These are phyloP conservation scores for Lapara coniferarum DNA, from an alignment of 2,888 invertebrate species.

Conservation along the genomic window DNA sequence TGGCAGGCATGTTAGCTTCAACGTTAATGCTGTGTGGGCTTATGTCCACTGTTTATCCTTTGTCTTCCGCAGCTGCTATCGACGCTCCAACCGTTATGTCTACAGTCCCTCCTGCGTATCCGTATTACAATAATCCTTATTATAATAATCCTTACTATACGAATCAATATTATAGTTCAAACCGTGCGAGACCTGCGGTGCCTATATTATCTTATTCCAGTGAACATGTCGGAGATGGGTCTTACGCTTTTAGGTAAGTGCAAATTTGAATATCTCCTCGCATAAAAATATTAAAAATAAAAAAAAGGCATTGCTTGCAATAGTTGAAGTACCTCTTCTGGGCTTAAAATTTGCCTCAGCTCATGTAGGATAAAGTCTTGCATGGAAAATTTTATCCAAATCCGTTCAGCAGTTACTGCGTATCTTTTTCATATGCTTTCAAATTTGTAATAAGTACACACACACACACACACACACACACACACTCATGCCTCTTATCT, in stretches of 20 bases:
- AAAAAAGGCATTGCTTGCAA: too few species aligned
- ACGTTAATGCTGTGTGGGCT: conserved; percentile 40
- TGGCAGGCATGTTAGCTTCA: conserved; percentile 42
- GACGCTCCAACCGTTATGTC: conserved; percentile 37
- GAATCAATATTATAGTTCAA: conserved; percentile 54
- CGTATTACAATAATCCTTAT: conserved; percentile 53
- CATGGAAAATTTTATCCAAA: too few species aligned
- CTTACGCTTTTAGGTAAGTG: conserved; percentile 81
- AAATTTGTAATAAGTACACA: too few species aligned
- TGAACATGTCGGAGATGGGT: conserved; percentile 84
- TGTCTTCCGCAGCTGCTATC: conserved; percentile 39
- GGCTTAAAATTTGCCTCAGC: too few species aligned
- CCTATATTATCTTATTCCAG: conserved; percentile 82
- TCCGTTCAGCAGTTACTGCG: too few species aligned
- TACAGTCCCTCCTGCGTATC: conserved; percentile 35
- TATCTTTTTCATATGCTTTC: too few species aligned
- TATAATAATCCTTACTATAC: conserved; percentile 44
- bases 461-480: too few species aligned
- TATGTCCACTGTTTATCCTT: not conserved
- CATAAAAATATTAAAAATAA: too few species aligned
- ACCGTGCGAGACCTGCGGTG: conserved; percentile 59
- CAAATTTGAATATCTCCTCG: not conserved
- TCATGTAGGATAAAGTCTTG: too few species aligned
- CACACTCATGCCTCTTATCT: too few species aligned
- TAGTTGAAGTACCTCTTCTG: too few species aligned